Evolutionary conservation across 2,113 vertebrate genomes (phyloP), one percentile per base, ranked within the genome.

Genomic region (Abramis brama): DNA sequence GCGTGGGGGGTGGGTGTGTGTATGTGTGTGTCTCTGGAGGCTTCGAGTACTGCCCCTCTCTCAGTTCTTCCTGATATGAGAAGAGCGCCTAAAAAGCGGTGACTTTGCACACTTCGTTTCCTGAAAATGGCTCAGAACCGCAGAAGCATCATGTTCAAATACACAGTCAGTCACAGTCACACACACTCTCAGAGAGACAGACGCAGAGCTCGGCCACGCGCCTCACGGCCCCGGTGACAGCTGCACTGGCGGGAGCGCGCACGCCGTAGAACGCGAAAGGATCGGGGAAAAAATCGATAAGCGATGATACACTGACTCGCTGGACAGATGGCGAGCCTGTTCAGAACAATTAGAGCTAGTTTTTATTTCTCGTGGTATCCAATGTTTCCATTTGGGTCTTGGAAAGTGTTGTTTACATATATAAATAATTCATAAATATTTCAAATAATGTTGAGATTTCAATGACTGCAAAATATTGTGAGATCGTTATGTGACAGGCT

Each of bases 161-260:
- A 1, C 17, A 33, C 60, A 25, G 21, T 19, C 27, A n/a, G 21
- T 19, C 19, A 45, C n/a, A 11, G 55, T 39, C 5, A 55, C 2
- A 7, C 79, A 9, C 60, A 15, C 33, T 66, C 57, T 78, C 27
- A 1, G 5, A 11, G 17, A 30, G 17, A 57, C 77, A 33, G 15
- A 47, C 79, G 59, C 79, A 81, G 79, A 47, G 59, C n/a, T 47
- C n/a, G 39, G 39, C 13, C 27, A 50, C 79, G 79, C 78, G 78
- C 78, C 4, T 60, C 11, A 13, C 10, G 36, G 55, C 30, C 59
- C 78, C 57, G 78, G 13, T 64, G 78, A 80, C 78, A 82, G 45
- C 60, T 68, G 79, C 62, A 50, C 79, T 13, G 39, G 59, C 62
- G 79, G 79, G 62, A 82, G 62, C 79, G 79, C 79, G 79, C 79